phyloP scores from a whole-genome alignment of 2,888 invertebrate genomes.

The Limnephilus auricula region DNA sequence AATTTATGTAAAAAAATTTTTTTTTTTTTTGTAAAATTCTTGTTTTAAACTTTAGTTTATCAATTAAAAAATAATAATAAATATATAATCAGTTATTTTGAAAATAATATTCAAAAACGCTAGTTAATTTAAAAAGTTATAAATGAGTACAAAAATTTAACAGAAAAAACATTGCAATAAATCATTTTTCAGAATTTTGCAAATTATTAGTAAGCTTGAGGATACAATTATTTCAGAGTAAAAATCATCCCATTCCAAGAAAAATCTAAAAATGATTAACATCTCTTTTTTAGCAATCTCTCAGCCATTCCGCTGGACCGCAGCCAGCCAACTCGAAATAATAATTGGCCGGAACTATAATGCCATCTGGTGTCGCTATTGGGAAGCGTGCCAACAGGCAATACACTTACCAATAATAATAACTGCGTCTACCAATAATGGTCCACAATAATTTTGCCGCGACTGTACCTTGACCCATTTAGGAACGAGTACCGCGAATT shows the following conservation, averaged over 20 bases:
- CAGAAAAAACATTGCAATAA: too few relatives aligned
- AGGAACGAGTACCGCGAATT: background rate
- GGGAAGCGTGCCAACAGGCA: background rate
- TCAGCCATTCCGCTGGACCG: background rate
- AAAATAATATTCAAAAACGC: too few relatives aligned
- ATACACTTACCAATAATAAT: background rate
- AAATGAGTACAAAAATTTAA: too few relatives aligned
- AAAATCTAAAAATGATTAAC: background rate
- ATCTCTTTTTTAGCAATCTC: background rate
- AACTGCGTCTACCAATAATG: background rate
- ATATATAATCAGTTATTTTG: too few relatives aligned
- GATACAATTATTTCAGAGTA: background rate
- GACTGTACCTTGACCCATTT: background rate
- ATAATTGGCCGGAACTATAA: conserved; percentile 2
- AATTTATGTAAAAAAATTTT: too few relatives aligned
- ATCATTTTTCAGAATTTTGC: too few relatives aligned
- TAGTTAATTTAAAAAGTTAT: too few relatives aligned
- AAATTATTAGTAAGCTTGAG: too few relatives aligned
- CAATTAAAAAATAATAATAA: too few relatives aligned
- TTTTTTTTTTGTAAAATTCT: too few relatives aligned
- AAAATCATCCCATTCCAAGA: background rate
- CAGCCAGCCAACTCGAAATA: background rate
- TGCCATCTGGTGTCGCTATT: background rate
- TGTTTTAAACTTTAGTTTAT: too few relatives aligned
- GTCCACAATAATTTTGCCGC: background rate